Base-by-base conservation (phyloP, 1,140 invertebrate genomes). In the Ceratosolen solmsi region DNA sequence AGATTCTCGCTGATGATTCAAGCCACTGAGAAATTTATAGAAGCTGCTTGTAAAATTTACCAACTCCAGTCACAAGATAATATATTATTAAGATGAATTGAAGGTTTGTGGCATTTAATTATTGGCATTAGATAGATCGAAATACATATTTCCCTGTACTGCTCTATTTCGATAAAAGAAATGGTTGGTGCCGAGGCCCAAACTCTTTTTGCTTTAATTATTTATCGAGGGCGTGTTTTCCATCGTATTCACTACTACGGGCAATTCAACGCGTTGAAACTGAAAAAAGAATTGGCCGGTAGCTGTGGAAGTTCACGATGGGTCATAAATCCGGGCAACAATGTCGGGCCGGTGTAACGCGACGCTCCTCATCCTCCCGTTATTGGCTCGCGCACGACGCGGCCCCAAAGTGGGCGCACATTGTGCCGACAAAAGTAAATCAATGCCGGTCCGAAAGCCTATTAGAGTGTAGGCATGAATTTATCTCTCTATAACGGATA, bases 401-500 rank as follows among this genome's bases (percentile, higher is more conserved):
- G 46, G 70, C 41, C 41, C 38, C 72, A 72, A 72, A 72, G 70
- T 49, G 54, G 56, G 56, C 8, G 38, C 36, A 56, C 70, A 82
- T 79, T 82, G 81, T 79, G 75, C 41, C 36, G 51, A 25, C 65
- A 60, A 82, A 79, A 72, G 73, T 82, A 82, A 82, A 76, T 82
- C 80, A 82, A 70, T 76, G 80, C 83, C 80, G 84, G 84, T 85
- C 86, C 84, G 84, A 89, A 87, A 84, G 86, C 86, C 87, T 86
- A 89, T 89, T 88, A 88, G 86, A 86, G 87, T 86, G 86, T 83
- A 84, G 70, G 79, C 84, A 86, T 84, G 86, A 88, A 89, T 89
- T 88, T 88, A 88, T 89, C 86, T 88, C 86, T 86, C 86, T 87
- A 89, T 89, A 89, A 87, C 85, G 84, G 85, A 87, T 85, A 87